Conservation (phyloP, 1,140 invertebrate genomes). For the Antheraea pernyi region DNA sequence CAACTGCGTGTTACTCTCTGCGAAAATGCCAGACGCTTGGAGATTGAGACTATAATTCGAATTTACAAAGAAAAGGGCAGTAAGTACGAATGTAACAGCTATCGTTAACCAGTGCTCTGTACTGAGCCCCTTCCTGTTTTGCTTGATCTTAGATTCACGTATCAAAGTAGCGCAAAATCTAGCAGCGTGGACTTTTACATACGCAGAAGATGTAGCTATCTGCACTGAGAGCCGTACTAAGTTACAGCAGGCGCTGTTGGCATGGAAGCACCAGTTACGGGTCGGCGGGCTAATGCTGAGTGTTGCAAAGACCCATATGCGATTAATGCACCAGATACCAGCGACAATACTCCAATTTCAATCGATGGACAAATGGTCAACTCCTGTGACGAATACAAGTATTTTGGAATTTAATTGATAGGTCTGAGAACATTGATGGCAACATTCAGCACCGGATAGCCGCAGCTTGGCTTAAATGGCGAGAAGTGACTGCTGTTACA, state of each 20-base stretch:
- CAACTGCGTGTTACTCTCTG: no score
- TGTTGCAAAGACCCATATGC: background rate
- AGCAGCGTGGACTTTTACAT: background rate
- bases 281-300: background rate
- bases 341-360: background rate
- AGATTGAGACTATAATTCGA: no score
- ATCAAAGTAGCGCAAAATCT: no score
- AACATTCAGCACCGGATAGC: constrained; percentile 15
- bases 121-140: no score
- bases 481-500: background rate
- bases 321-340: background rate
- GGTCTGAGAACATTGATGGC: background rate
- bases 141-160: no score
- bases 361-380: background rate
- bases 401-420: background rate
- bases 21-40: no score
- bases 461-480: background rate
- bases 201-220: background rate
- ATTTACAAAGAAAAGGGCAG: no score
- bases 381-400: background rate
- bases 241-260: background rate
- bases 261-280: background rate
- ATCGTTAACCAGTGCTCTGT: no score
- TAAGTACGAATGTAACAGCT: no score
- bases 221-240: background rate